Evolutionary conservation across 1,140 invertebrate species (phyloP), one percentile per base, ranked within the genome.

Genomic region (Acromyrmex echinatior): DNA sequence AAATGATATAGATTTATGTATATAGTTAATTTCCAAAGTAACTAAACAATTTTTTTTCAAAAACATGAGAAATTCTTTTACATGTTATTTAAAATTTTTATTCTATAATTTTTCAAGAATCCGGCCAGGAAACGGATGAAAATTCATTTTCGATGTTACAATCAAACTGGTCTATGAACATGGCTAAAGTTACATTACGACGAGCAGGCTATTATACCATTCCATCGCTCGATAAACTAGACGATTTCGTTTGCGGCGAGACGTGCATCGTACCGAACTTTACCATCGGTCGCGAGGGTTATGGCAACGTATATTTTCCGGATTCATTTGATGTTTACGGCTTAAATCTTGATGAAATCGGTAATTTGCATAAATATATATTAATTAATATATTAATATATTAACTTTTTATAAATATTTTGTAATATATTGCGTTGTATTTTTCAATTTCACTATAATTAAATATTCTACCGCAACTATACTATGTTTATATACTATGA

Each of bases 301-400:
- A 99, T 95, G 99, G 99, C 31, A 98, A 98, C 94, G 98, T 99
- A 0, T 98, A 96, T 93, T 99, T 98, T 93, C 97, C 97, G 45
- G 98, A 98, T 87, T 96, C 97, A 31, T 97, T 99, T 86, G 98
- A 99, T 94, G 97, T 99, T n/a, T 96, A 97, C 31, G 97, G 97
- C 10, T 92, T 99, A 21, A 98, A 99, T 95, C 94, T 99, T 9
- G 99, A 99, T 95, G 97, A 98, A 90, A 97, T 98, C 21, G 97
- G 97, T 97, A 93, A 82, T 39, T 45, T 68, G 3, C 25, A 65
- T 2, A 65, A 79, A 49, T 60, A 49, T 77, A 62, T 77, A 62
- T 86, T 28, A 21, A 51, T 49, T 58, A 39, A 51, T 51, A 51
- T 51, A 51, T 51, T 51, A 12, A 45, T 58, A 39, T 39, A 39